Conservation (phyloP, 2,888 invertebrate genomes). For the Euplexia lucipara region DNA sequence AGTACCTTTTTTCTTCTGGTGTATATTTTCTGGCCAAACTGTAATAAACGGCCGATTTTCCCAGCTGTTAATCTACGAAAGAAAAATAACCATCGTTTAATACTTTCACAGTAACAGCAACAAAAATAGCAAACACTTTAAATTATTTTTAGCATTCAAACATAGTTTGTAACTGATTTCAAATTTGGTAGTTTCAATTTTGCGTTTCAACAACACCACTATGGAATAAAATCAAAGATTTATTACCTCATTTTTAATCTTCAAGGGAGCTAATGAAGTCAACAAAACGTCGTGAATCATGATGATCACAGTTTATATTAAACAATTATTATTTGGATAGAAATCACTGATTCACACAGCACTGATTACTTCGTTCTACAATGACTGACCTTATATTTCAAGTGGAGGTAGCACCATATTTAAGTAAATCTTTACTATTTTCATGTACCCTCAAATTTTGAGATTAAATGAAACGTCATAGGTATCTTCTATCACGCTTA, state of each 20-base stretch:
- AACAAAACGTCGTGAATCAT: slow-evolving; percentile 78
- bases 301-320: slow-evolving; percentile 40
- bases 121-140: neutral
- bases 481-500: too few species aligned
- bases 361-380: slow-evolving; percentile 32
- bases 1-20: slow-evolving; percentile 69
- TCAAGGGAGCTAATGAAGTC: slow-evolving; percentile 72
- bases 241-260: slow-evolving; percentile 75
- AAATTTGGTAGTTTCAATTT: slow-evolving; percentile 8
- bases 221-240: neutral
- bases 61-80: slow-evolving; percentile 75
- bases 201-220: neutral
- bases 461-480: too few species aligned
- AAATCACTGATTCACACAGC: slow-evolving; percentile 35
- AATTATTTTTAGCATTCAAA: neutral
- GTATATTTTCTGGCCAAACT: slow-evolving; percentile 70
- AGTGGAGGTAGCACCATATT: slow-evolving; percentile 16
- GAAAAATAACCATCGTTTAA: too few species aligned
- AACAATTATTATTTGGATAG: slow-evolving; percentile 1
- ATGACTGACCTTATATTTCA: neutral
- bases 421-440: neutral
- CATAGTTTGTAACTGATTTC: neutral
- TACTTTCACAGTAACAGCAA: neutral
- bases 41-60: slow-evolving; percentile 78
- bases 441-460: slow-evolving; percentile 30